phyloP scores from a whole-genome alignment of 2,797 vertebrate genomes.

The Clarias laeviceps region DNA sequence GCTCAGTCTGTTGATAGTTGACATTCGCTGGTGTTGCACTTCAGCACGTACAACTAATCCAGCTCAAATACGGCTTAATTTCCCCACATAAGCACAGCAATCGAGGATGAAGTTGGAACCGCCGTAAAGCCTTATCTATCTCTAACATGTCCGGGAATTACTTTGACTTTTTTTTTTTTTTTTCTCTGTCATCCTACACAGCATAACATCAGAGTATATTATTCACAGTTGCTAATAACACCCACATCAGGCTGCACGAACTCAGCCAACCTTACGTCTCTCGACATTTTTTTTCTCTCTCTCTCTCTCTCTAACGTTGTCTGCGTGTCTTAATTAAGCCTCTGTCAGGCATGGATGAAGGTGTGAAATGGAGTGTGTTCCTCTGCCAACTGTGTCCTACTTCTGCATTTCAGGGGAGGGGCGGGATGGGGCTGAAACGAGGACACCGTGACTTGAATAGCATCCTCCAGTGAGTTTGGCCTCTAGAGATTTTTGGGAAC shows the following conservation, averaged over 20 bases:
- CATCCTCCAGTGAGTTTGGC: slow-evolving; percentile 20
- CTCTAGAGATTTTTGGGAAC: slow-evolving; percentile 39
- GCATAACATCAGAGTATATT: slow-evolving; percentile 24
- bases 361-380: slow-evolving; percentile 32
- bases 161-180: neutral
- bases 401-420: slow-evolving; percentile 6
- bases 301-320: neutral
- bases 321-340: slow-evolving; percentile 42
- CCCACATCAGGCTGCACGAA: slow-evolving; percentile 20
- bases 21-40: neutral
- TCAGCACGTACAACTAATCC: slow-evolving; percentile 3
- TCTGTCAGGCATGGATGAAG: slow-evolving; percentile 29
- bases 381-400: slow-evolving; percentile 13
- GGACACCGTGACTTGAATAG: slow-evolving; percentile 38
- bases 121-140: neutral
- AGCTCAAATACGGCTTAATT: slow-evolving; percentile 9
- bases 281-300: neutral
- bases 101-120: neutral
- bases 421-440: slow-evolving; percentile 27
- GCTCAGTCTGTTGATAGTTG: neutral
- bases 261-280: slow-evolving; percentile 25
- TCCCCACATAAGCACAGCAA: neutral
- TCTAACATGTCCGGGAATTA: neutral
- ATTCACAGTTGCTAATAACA: slow-evolving; percentile 60
- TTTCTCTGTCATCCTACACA: neutral